These are phyloP conservation scores for Lycocorax pyrrhopterus DNA, from an alignment of 2,113 vertebrate genomes.

Conservation along the genomic window DNA sequence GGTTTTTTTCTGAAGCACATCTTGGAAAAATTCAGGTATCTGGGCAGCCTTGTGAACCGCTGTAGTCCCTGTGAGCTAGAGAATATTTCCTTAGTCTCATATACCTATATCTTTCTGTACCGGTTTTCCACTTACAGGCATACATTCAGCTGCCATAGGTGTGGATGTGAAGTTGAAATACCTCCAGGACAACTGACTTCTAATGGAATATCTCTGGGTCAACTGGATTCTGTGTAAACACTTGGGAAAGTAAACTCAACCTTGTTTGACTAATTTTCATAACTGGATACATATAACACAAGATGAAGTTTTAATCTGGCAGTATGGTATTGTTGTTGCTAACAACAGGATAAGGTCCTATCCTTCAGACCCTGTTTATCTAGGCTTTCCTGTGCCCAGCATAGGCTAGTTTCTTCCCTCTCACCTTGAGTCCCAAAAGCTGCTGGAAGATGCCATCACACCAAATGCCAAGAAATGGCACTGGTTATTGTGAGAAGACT, in stretches of 20 bases:
- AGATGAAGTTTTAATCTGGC: background rate
- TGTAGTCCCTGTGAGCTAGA: background rate
- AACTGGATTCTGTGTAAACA: background rate
- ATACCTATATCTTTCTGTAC: background rate
- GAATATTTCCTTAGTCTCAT: background rate
- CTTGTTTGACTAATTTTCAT: background rate
- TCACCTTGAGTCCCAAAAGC: background rate
- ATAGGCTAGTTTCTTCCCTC: background rate
- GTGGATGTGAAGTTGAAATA: background rate
- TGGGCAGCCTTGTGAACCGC: background rate
- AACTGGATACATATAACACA: background rate
- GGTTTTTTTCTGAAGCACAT: background rate
- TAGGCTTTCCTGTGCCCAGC: background rate
- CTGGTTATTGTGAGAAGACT: background rate
- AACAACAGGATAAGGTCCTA: background rate
- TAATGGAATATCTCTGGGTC: background rate
- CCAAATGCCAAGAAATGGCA: background rate
- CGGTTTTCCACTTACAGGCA: background rate
- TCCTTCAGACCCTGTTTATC: background rate
- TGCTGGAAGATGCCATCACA: background rate
- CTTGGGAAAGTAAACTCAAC: background rate
- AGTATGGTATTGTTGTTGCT: background rate
- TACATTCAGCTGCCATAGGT: background rate
- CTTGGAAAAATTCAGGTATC: background rate
- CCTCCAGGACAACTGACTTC: background rate